Percentiles rank a stretch among this genome's conserved stretches.
phyloP scores from a whole-genome alignment of 2,797 vertebrate genomes.

The Huso huso region DNA sequence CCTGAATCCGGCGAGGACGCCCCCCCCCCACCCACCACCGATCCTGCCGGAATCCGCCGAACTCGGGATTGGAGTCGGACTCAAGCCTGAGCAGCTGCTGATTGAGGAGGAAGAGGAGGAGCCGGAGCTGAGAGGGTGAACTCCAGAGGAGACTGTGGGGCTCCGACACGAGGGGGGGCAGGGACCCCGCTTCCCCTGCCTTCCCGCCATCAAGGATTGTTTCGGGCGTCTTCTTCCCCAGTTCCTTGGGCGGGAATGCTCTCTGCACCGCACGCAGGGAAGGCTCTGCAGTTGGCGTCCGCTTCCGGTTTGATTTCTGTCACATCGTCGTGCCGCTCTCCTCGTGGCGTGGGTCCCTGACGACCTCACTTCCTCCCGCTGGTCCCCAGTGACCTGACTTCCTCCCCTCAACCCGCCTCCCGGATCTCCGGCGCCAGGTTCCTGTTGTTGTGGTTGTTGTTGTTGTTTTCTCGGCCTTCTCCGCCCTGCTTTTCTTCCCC shows the following conservation, averaged over 20 bases:
- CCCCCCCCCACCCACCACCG: no score
- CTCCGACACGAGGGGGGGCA: constrained; percentile 58
- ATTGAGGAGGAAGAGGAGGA: constrained; percentile 85
- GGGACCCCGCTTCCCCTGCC: constrained; percentile 19
- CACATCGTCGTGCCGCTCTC: constrained; percentile 38
- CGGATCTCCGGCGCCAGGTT: no score
- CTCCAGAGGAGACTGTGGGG: constrained; percentile 61
- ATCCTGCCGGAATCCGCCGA: constrained; percentile 36
- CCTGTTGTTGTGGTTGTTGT: no score
- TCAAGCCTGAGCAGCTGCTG: constrained; percentile 92
- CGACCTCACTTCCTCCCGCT: no score
- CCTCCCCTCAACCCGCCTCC: no score
- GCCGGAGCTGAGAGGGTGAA: constrained; percentile 65
- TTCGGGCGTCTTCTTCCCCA: constrained; percentile 28
- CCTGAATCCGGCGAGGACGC: constrained; percentile 25
- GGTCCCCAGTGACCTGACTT: no score
- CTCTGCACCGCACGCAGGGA: constrained; percentile 78
- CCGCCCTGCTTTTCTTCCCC: no score
- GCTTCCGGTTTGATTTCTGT: constrained; percentile 46
- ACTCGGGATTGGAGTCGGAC: constrained; percentile 68
- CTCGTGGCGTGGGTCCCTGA: constrained; percentile 29
- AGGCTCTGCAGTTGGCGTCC: constrained; percentile 85
- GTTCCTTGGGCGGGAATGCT: constrained; percentile 40
- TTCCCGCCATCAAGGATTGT: constrained; percentile 8
- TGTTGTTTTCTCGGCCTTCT: no score